Evolutionary conservation across 2,888 invertebrate genomes (phyloP).

Genomic region (Apocheima hispidaria): DNA sequence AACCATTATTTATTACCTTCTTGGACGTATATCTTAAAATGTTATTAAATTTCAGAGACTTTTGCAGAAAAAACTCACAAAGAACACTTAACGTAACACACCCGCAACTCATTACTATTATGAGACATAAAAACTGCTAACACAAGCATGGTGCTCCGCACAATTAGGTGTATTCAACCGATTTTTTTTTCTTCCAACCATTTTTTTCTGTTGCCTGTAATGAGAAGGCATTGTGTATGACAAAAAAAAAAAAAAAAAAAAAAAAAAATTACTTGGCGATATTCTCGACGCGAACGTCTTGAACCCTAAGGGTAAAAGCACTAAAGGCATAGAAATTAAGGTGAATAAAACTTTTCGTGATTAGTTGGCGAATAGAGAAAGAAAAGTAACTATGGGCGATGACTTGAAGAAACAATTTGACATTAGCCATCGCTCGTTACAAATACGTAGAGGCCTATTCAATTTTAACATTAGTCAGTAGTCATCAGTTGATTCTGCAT

Average conservation of each 20-base stretch:
- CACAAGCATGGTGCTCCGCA: conserved; percentile 53
- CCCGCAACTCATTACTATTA: conserved; percentile 26
- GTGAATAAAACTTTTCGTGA: conserved; percentile 14
- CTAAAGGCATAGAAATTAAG: conserved; percentile 8
- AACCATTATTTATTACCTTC: no score
- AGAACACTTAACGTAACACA: conserved; percentile 11
- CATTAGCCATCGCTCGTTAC: background rate
- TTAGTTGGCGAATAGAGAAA: background rate
- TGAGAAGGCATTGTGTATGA: conserved; percentile 50
- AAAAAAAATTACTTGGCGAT: conserved; percentile 13
- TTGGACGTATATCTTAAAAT: background rate
- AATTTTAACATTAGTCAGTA: no score
- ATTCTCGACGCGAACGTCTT: conserved; percentile 34
- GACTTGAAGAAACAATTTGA: background rate
- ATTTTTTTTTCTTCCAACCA: conserved; percentile 42
- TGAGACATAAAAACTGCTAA: conserved; percentile 34
- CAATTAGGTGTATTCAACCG: conserved; percentile 44
- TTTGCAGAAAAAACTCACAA: background rate
- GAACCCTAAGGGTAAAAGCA: conserved; percentile 14
- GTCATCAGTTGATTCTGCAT: no score
- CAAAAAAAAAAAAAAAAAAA: no score
- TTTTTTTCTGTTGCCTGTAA: conserved; percentile 52
- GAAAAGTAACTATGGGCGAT: background rate
- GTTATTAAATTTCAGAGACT: no score
- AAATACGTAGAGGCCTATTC: no score